Evolutionary conservation across 1,140 invertebrate species (phyloP).

Genomic region (Tetraneura akinire): DNA sequence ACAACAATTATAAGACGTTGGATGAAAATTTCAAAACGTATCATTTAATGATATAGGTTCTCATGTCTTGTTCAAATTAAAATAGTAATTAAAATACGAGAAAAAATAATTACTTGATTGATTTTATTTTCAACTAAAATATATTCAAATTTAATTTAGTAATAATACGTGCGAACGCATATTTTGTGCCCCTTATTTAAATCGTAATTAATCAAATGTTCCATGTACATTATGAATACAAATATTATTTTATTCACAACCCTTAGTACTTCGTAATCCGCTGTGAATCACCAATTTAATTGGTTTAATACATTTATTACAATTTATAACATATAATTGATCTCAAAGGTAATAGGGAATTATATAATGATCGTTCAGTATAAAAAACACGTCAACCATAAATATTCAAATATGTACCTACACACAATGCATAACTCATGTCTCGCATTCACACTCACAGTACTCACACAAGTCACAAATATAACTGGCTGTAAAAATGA

Average conservation of each 20-base stretch:
- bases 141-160: too few species aligned
- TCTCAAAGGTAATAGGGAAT: background rate
- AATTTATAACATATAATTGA: too few species aligned
- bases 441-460: background rate
- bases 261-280: background rate
- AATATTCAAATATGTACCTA: background rate
- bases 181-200: too few species aligned
- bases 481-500: too few species aligned
- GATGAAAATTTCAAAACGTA: background rate
- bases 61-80: background rate
- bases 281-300: background rate
- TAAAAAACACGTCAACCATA: background rate
- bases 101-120: too few species aligned
- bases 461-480: background rate
- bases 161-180: too few species aligned
- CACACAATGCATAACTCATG: background rate
- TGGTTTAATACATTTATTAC: too few species aligned
- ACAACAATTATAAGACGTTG: background rate
- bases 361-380: background rate
- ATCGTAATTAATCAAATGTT: background rate
- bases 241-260: background rate
- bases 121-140: too few species aligned
- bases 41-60: constrained; percentile 14
- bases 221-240: background rate
- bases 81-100: too few species aligned